Evolutionary conservation across 2,797 vertebrate species (phyloP).

Genomic region (Cottoperca gobio): DNA sequence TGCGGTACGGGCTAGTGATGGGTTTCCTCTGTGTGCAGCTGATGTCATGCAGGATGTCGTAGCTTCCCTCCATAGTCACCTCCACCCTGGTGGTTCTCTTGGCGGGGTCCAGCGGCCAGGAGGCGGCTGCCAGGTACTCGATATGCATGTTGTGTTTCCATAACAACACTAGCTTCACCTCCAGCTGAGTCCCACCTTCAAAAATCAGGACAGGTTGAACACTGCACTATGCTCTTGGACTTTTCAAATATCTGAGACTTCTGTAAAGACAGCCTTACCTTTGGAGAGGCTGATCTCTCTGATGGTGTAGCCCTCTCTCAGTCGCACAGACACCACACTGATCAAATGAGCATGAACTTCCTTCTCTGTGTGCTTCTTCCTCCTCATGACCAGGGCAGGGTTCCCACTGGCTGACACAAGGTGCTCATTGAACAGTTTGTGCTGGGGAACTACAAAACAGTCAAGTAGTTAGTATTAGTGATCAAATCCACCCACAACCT

Average conservation of each 20-base stretch:
- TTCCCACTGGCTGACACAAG: conserved; percentile 96
- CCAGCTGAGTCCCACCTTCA: conserved; percentile 92
- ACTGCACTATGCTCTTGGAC: background rate
- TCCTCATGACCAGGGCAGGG: conserved; percentile 93
- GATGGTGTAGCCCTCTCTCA: conserved; percentile 97
- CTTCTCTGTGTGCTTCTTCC: conserved; percentile 98
- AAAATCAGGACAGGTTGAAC: background rate
- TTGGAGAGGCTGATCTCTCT: conserved; percentile 94
- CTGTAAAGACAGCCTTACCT: conserved; percentile 80
- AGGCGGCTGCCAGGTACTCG: conserved; percentile 92
- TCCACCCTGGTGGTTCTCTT: conserved; percentile 93
- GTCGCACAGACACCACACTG: conserved; percentile 94
- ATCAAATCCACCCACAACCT: too few relatives aligned
- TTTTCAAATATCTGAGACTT: background rate
- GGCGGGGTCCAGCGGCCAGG: conserved; percentile 92
- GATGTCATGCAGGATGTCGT: conserved; percentile 98
- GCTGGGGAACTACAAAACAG: conserved; percentile 89
- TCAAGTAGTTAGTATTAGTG: background rate
- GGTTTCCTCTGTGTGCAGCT: conserved; percentile 98
- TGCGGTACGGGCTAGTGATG: conserved; percentile 96
- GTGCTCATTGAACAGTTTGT: conserved; percentile 98
- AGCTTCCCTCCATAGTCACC: conserved; percentile 98
- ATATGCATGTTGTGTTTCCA: conserved; percentile 99
- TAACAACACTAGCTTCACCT: conserved; percentile 94
- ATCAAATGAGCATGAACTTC: conserved; percentile 95